Percentiles rank a stretch among this genome's conserved stretches.
Conservation (phyloP, 2,797 vertebrate species). For the Lophius americanus region DNA sequence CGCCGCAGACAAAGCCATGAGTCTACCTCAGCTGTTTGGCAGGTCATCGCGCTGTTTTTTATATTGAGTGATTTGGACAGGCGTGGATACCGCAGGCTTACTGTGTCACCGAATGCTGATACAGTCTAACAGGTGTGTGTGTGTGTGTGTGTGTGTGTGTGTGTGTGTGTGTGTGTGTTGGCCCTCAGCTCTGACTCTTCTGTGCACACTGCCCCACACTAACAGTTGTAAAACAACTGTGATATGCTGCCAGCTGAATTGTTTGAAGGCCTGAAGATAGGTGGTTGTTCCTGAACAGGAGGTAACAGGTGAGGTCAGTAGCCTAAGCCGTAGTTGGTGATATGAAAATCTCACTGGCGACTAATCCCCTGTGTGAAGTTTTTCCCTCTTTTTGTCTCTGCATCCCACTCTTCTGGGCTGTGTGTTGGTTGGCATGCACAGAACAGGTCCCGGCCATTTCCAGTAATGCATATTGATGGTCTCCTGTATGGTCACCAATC, state of each 20-base stretch:
- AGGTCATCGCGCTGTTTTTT: conserved; percentile 14
- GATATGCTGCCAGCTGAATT: conserved; percentile 8
- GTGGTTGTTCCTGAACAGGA: background rate
- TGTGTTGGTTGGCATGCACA: no score
- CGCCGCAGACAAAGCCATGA: conserved; percentile 24
- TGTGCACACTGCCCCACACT: conserved; percentile 5
- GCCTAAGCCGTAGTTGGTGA: background rate
- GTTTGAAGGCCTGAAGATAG: conserved; percentile 18
- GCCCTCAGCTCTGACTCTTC: conserved; percentile 34
- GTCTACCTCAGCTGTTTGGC: conserved; percentile 10
- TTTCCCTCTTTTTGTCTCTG: no score
- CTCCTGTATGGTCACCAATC: no score
- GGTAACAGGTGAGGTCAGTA: conserved; percentile 10
- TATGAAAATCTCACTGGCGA: no score
- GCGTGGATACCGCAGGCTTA: conserved; percentile 54
- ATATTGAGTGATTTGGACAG: conserved; percentile 56
- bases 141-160: conserved; percentile 39
- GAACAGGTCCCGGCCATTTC: no score
- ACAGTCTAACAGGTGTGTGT: conserved; percentile 53
- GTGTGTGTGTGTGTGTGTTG: conserved; percentile 27
- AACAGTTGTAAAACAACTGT: background rate
- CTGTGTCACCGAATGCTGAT: conserved; percentile 60
- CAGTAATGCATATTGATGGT: no score
- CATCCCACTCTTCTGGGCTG: no score
- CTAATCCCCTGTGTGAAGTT: no score